phyloP scores from a whole-genome alignment of 2,888 invertebrate genomes.

The Phengaris alcon region DNA sequence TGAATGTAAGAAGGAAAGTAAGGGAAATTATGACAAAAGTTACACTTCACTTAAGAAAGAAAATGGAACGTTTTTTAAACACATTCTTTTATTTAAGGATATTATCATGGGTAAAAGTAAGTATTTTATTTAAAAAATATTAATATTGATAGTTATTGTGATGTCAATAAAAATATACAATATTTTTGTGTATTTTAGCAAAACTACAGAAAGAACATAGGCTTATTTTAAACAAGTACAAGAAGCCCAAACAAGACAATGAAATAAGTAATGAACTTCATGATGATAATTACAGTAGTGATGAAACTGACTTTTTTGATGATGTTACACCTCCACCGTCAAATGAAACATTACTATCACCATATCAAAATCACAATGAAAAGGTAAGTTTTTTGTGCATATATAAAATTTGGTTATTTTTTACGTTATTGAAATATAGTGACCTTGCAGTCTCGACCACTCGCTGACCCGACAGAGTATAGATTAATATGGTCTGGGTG shows the following conservation, averaged over 20 bases:
- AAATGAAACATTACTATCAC: constrained; percentile 26
- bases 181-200: constrained; percentile 44
- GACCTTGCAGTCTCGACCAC: no score
- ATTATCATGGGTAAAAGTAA: constrained; percentile 51
- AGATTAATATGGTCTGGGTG: no score
- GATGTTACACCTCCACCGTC: constrained; percentile 37
- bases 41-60: constrained; percentile 43
- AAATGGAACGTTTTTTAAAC: constrained; percentile 44
- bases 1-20: constrained; percentile 36
- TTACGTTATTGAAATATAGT: no score
- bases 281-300: constrained; percentile 40
- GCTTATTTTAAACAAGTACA: constrained; percentile 45
- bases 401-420: neutral
- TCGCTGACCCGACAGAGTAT: no score
- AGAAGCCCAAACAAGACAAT: constrained; percentile 40
- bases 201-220: constrained; percentile 44
- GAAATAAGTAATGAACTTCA: constrained; percentile 38
- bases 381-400: constrained; percentile 15
- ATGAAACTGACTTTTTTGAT: constrained; percentile 43
- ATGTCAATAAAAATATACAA: neutral
- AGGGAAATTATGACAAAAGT: constrained; percentile 39
- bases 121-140: constrained; percentile 36
- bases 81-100: constrained; percentile 45
- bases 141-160: neutral
- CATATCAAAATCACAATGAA: constrained; percentile 23